Base-by-base conservation (phyloP, 64 coral and sea anemone genomes). In the Orbicella faveolata region DNA sequence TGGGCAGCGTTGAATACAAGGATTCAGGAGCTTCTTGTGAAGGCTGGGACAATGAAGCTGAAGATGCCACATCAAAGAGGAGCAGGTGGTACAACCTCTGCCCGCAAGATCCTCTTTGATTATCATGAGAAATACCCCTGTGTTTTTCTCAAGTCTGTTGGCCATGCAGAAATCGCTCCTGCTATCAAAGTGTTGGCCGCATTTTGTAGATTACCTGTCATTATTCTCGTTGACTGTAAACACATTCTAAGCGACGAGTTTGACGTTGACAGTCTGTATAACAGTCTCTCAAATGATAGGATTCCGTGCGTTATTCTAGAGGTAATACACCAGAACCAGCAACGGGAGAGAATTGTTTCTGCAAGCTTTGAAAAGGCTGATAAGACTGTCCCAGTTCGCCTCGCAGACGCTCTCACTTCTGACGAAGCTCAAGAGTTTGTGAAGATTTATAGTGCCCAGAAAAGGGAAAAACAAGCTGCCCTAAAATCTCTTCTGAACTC, bases 1-100 rank as follows among this genome's bases (percentile, higher is more conserved):
- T 95, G 89, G 94, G 6, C 84, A 13, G 25, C 7, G 7, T 5
- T 95, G 8, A 63, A 92, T 37, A 19, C 7, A 7, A 86, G 44
- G 37, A 83, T 95, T 3, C 75, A 78, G 2, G 77, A 92, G 2
- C 61, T 76, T 16, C 9, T 95, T 12, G 44, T 30, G 52, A 57
- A 76, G 15, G 18, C 80, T n/a, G 94, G 94, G 0, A 73, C 94
- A 9, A 61, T 89, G 19, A 92, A 13, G 26, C 79, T 92, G 0
- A 63, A 1, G 3, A 74, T 95, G 65, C 52, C 48, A 10, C 94
- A 95, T 52, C 52, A 92, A 84, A 79, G 94, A 25, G 94, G 94
- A 51, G 67, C 94, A n/a, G 94, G 94, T 9, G 94, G 94, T 9
- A 92, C 94, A 23, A 95, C 94, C 19, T 92, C 94, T 9, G 89